Evolutionary conservation across 2,888 invertebrate species (phyloP).

Genomic region (Heliconius hortense): DNA sequence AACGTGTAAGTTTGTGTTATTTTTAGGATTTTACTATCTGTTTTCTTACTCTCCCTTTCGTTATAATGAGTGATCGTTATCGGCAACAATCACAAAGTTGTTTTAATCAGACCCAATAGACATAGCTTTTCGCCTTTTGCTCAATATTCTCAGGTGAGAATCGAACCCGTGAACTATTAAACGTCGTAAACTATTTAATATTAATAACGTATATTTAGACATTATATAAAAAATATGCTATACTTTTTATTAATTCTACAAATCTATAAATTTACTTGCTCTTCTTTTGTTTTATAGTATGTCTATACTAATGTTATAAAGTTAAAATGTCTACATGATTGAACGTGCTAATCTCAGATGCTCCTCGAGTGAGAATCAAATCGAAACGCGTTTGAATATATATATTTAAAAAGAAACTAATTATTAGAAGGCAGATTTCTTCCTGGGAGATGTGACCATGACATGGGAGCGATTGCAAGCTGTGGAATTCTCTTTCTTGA

Average conservation of each 20-base stretch:
- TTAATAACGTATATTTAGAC: neutral
- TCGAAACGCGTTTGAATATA: no score
- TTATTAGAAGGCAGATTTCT: slow-evolving; percentile 85
- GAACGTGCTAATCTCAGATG: neutral
- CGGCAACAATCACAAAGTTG: no score
- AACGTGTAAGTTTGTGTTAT: slow-evolving; percentile 75
- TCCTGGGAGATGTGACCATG: slow-evolving; percentile 88
- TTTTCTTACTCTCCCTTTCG: neutral
- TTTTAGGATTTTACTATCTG: neutral
- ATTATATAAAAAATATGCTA: neutral
- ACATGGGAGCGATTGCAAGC: slow-evolving; percentile 87
- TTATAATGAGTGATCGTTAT: neutral
- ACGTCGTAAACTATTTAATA: neutral
- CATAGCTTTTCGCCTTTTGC: no score
- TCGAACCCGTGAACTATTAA: neutral
- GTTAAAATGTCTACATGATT: neutral
- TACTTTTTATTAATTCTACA: neutral
- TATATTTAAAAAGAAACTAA: no score
- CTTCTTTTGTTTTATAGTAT: neutral
- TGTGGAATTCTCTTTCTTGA: slow-evolving; percentile 89
- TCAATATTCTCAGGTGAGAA: neutral
- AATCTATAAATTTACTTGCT: neutral
- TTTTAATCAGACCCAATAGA: no score
- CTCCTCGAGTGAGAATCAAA: no score
- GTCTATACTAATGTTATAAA: neutral